Evolutionary conservation across 2,888 invertebrate species (phyloP).

Genomic region (Tipula confusa): DNA sequence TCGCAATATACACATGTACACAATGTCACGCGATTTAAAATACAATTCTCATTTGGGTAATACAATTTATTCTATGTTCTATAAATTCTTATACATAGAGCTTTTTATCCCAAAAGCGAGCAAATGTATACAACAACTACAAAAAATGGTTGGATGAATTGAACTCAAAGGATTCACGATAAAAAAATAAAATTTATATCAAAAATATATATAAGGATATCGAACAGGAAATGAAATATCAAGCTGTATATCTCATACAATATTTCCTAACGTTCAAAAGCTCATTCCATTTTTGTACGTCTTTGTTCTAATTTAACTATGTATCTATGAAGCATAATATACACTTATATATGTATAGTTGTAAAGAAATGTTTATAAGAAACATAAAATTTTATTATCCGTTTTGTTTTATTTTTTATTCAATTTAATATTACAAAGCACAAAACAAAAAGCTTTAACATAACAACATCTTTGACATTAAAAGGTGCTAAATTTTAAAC

Average conservation of each 20-base stretch:
- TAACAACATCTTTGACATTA: not conserved
- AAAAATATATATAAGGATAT: too few relatives aligned
- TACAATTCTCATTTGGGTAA: not conserved
- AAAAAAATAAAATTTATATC: too few relatives aligned
- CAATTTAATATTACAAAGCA: not conserved
- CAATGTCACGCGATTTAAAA: not conserved
- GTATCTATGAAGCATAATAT: not conserved
- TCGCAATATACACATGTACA: not conserved
- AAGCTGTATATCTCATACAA: not conserved
- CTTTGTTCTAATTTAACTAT: not conserved
- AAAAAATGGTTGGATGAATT: not conserved
- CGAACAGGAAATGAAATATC: conserved; percentile 3
- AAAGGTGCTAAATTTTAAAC: not conserved
- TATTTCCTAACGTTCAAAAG: not conserved
- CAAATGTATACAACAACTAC: not conserved
- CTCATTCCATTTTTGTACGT: not conserved
- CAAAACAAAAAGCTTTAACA: not conserved
- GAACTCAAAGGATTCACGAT: not conserved
- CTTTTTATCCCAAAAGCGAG: too few relatives aligned
- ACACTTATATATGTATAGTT: not conserved
- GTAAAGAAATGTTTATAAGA: too few relatives aligned
- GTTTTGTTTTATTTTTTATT: not conserved
- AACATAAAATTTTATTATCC: too few relatives aligned
- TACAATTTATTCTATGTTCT: not conserved
- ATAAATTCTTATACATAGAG: not conserved